These are phyloP conservation scores for Eumaeus atala DNA, from an alignment of 1,140 invertebrate species.

Conservation along the genomic window DNA sequence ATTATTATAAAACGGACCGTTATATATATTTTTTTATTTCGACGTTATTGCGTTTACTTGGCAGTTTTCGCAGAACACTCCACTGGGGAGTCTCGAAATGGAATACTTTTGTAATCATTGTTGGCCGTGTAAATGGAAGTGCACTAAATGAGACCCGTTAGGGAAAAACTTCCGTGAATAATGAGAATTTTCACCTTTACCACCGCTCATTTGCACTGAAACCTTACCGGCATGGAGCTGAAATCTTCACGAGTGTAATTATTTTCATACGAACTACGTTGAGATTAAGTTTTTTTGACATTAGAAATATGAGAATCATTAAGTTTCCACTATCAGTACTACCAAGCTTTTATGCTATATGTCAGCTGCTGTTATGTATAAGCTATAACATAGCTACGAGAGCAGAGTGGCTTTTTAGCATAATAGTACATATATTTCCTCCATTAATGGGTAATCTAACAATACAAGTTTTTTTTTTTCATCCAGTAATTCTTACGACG, in stretches of 20 bases:
- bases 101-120: slow-evolving; percentile 26
- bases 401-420: too few relatives aligned
- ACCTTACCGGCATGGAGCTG: not conserved
- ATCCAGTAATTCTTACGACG: too few relatives aligned
- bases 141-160: slow-evolving; percentile 19
- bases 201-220: too few relatives aligned
- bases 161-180: slow-evolving; percentile 19
- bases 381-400: too few relatives aligned
- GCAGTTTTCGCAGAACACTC: not conserved
- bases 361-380: too few relatives aligned
- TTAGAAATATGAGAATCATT: too few relatives aligned
- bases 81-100: slow-evolving; percentile 18
- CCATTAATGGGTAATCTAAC: too few relatives aligned
- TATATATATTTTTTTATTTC: slow-evolving; percentile 5
- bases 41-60: slow-evolving; percentile 21
- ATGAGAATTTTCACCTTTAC: slow-evolving; percentile 15
- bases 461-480: too few relatives aligned
- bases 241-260: slow-evolving; percentile 5
- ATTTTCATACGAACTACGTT: not conserved
- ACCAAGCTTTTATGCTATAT: too few relatives aligned
- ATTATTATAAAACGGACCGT: slow-evolving; percentile 13
- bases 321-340: too few relatives aligned
- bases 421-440: too few relatives aligned
- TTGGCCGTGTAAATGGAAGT: slow-evolving; percentile 23
- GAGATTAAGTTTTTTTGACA: not conserved